phyloP scores from a whole-genome alignment of 2,113 vertebrate species.

The Myanophis thanlyinensis region DNA sequence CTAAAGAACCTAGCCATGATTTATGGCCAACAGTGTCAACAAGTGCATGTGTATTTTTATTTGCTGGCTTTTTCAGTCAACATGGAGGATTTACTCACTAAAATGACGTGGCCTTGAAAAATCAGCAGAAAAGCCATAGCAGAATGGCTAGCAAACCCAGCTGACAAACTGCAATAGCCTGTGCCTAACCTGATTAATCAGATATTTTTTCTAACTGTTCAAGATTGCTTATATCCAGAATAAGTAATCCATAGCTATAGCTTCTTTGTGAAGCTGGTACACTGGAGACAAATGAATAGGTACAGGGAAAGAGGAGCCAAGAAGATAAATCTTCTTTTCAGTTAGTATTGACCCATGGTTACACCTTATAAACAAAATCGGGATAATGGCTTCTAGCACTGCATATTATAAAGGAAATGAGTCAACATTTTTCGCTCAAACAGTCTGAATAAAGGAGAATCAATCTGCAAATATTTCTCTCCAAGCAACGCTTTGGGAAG shows the following conservation, averaged over 20 bases:
- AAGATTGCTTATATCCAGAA: background rate
- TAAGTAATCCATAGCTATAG: too few species aligned
- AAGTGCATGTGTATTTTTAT: background rate
- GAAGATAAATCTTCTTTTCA: background rate
- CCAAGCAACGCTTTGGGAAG: background rate
- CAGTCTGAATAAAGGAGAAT: background rate
- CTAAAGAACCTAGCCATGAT: background rate
- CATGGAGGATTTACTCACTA: background rate
- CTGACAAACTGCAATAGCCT: background rate
- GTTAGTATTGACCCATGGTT: background rate
- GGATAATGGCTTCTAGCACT: background rate
- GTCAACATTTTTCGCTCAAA: too few species aligned
- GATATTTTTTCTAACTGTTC: background rate
- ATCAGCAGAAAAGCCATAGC: background rate
- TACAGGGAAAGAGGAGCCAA: background rate
- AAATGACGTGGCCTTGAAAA: background rate
- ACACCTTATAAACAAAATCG: background rate
- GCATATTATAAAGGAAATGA: background rate
- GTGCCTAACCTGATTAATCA: background rate
- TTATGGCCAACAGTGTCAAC: background rate
- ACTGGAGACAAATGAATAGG: background rate
- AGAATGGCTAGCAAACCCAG: background rate
- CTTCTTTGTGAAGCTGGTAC: background rate
- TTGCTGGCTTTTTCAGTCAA: background rate
- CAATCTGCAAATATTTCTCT: background rate